These are phyloP conservation scores for Drosophila acutilabella DNA, from an alignment of 2,888 invertebrate genomes.

Conservation along the genomic window DNA sequence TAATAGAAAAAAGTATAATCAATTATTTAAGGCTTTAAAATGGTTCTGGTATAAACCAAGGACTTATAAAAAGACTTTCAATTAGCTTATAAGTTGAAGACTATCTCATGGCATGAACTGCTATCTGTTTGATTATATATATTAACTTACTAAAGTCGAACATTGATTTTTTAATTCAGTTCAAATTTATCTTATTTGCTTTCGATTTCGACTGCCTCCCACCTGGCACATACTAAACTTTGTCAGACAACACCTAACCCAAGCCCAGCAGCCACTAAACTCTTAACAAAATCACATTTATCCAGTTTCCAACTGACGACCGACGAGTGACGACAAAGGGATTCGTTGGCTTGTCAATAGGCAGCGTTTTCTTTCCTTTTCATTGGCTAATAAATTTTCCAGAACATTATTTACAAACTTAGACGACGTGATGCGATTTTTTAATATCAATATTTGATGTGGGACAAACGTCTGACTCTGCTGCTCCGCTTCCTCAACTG, in stretches of 20 bases:
- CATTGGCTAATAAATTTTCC: conserved; percentile 71
- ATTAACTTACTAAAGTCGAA: neutral
- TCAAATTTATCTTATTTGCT: neutral
- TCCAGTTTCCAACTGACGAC: conserved; percentile 50
- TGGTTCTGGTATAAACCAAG: too few relatives aligned
- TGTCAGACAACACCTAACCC: conserved; percentile 42
- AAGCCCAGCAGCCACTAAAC: conserved; percentile 33
- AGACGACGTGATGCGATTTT: conserved; percentile 81
- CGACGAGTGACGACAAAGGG: conserved; percentile 25
- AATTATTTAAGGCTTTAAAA: neutral
- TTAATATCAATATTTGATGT: conserved; percentile 79
- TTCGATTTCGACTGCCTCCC: conserved; percentile 8
- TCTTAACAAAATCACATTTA: conserved; percentile 65
- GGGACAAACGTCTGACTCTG: conserved; percentile 16
- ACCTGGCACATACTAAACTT: conserved; percentile 19
- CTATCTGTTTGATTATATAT: too few relatives aligned
- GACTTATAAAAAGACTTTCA: too few relatives aligned
- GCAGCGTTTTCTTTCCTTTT: conserved; percentile 6
- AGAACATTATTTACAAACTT: conserved; percentile 81
- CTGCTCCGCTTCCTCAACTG: neutral
- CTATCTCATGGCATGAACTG: too few relatives aligned
- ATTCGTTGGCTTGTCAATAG: conserved; percentile 28
- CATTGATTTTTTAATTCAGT: neutral
- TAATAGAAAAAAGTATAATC: too few relatives aligned
- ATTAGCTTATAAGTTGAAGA: too few relatives aligned